Conservation (phyloP, 2,113 vertebrate genomes). For the Albula glossodonta region DNA sequence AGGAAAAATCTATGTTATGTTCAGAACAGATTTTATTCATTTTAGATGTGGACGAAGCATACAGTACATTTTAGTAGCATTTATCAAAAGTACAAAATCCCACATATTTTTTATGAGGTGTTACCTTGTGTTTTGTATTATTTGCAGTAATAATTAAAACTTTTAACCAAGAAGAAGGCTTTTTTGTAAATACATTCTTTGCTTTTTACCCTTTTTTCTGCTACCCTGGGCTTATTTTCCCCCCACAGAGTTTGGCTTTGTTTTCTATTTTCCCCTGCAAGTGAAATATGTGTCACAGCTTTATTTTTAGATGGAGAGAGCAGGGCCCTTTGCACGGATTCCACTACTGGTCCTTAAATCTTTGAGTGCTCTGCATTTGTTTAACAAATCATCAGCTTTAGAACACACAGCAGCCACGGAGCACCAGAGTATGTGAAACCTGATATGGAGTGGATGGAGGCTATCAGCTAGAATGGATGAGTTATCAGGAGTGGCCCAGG, state of each 20-base stretch:
- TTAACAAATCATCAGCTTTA: constrained; percentile 30
- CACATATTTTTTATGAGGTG: neutral
- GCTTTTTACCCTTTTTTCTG: neutral
- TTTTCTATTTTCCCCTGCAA: neutral
- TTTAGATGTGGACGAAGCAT: neutral
- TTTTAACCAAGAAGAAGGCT: neutral
- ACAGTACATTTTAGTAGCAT: neutral
- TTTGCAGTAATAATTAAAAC: neutral
- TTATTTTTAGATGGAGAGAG: constrained; percentile 23
- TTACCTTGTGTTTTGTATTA: neutral
- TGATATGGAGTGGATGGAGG: constrained; percentile 22
- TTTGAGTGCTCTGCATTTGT: constrained; percentile 25
- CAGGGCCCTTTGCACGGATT: constrained; percentile 6
- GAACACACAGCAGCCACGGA: constrained; percentile 20
- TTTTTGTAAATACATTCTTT: neutral
- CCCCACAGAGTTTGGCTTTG: neutral
- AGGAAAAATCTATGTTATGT: neutral
- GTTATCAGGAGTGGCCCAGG: constrained; percentile 38
- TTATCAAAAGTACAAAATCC: neutral
- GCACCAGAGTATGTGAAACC: neutral
- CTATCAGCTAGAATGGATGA: constrained; percentile 25
- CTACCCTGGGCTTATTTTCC: too few relatives aligned
- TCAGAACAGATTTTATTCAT: neutral
- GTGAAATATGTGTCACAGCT: constrained; percentile 5
- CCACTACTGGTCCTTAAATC: neutral